A percentile compares a stretch with the other conserved stretches of the same genome.
Conservation (phyloP, 2,888 invertebrate genomes). For the Malachius bipustulatus region DNA sequence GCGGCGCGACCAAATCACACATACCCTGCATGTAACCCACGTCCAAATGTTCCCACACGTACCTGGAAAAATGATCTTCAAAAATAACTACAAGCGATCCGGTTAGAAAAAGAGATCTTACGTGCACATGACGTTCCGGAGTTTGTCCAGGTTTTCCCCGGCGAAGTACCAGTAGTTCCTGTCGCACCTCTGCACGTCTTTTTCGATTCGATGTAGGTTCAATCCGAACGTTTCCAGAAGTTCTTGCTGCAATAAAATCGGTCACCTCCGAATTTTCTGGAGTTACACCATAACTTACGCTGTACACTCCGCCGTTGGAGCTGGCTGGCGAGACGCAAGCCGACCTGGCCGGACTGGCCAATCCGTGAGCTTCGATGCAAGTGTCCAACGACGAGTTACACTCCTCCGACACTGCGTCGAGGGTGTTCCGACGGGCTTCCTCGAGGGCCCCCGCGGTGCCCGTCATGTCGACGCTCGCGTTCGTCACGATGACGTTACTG, state of each 20-base stretch:
- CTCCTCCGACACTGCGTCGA: constrained; percentile 52
- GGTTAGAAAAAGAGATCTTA: constrained; percentile 39
- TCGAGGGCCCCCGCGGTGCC: constrained; percentile 36
- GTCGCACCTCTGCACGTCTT: constrained; percentile 93
- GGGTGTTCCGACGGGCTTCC: constrained; percentile 37
- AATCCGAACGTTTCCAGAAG: constrained; percentile 72
- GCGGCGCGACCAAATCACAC: constrained; percentile 90
- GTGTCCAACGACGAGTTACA: constrained; percentile 34
- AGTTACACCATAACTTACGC: constrained; percentile 45
- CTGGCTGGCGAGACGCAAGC: constrained; percentile 77
- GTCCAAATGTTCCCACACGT: constrained; percentile 92
- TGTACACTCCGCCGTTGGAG: constrained; percentile 83
- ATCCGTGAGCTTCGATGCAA: constrained; percentile 36
- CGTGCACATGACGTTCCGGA: constrained; percentile 94
- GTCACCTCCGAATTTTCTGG: neutral
- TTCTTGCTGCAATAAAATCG: constrained; percentile 53
- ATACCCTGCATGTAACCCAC: constrained; percentile 95
- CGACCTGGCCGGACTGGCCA: constrained; percentile 33
- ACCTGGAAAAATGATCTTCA: constrained; percentile 48
- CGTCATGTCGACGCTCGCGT: constrained; percentile 54
- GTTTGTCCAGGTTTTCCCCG: constrained; percentile 76
- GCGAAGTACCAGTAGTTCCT: constrained; percentile 89
- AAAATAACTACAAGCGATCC: neutral
- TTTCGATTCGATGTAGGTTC: constrained; percentile 90
- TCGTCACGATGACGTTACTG: constrained; percentile 59